Percentiles rank a stretch among this genome's conserved stretches.
Evolutionary conservation across 2,888 invertebrate species (phyloP).

Genomic region (Tanytarsus gracilentus): DNA sequence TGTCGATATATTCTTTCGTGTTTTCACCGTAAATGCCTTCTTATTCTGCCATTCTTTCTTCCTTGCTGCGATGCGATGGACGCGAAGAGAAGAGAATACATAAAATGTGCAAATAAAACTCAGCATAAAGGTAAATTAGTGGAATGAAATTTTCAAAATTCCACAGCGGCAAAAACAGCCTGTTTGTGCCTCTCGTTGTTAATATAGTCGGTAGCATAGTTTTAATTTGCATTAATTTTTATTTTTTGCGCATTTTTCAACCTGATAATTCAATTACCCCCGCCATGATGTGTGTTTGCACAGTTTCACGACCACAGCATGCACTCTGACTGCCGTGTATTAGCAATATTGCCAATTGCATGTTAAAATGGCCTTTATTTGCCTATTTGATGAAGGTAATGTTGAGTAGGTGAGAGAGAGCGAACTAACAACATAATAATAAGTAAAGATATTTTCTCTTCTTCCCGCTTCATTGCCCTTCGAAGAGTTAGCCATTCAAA

Average conservation of each 20-base stretch:
- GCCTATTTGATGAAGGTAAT: too few species aligned
- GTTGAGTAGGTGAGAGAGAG: too few species aligned
- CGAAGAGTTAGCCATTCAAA: slow-evolving; percentile 1
- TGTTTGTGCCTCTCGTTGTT: too few species aligned
- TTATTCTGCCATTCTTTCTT: background rate
- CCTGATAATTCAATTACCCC: slow-evolving; percentile 23
- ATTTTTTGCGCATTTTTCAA: slow-evolving; percentile 18
- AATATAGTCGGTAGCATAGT: too few species aligned
- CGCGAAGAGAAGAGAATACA: slow-evolving; percentile 5
- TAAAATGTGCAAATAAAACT: slow-evolving; percentile 20
- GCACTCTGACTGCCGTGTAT: too few species aligned
- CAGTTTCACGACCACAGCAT: too few species aligned
- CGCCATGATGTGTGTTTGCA: too few species aligned
- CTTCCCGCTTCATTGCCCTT: too few species aligned
- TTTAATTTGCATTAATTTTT: slow-evolving; percentile 26
- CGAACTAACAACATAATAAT: too few species aligned
- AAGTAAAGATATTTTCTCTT: background rate
- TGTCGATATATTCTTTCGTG: background rate
- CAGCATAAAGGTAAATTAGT: slow-evolving; percentile 24
- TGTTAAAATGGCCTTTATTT: too few species aligned
- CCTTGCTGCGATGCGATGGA: background rate
- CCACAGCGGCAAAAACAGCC: too few species aligned
- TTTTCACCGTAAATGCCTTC: slow-evolving; percentile 15
- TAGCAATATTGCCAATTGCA: too few species aligned
- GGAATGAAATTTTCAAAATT: slow-evolving; percentile 13